Evolutionary conservation across 1,140 invertebrate species (phyloP).

Genomic region (Ctenoplectra terminalis): DNA sequence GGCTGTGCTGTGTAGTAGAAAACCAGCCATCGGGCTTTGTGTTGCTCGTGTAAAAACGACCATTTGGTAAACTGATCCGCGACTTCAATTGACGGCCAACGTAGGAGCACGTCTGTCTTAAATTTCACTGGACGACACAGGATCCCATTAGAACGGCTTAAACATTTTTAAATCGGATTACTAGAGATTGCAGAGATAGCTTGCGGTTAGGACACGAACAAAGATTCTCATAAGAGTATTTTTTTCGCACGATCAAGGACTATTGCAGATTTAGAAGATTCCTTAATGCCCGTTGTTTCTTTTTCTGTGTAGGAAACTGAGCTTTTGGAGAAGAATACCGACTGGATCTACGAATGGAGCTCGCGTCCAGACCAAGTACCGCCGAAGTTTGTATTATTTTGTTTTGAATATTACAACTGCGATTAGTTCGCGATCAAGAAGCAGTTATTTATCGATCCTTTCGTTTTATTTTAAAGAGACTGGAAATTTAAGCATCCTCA

Average conservation of each 20-base stretch:
- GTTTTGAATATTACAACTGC: too few species aligned
- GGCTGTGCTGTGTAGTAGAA: background rate
- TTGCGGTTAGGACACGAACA: background rate
- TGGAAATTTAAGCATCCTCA: conserved; percentile 92
- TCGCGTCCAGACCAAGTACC: conserved; percentile 93
- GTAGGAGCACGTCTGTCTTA: background rate
- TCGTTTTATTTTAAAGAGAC: conserved; percentile 84
- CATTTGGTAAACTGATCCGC: conserved; percentile 21
- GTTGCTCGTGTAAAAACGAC: background rate
- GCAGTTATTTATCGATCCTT: background rate
- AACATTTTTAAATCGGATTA: conserved; percentile 11
- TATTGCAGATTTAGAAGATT: background rate
- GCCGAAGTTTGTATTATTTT: conserved; percentile 86
- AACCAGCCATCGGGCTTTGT: background rate
- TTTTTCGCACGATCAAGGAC: background rate
- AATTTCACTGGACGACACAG: background rate
- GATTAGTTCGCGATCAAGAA: background rate
- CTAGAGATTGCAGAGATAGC: background rate
- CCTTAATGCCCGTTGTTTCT: conserved; percentile 7
- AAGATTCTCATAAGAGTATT: background rate
- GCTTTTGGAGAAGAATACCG: conserved; percentile 86
- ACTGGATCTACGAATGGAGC: conserved; percentile 97
- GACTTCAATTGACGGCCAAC: background rate
- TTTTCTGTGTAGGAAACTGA: conserved; percentile 86
- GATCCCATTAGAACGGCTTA: background rate